Evolutionary conservation across 2,888 invertebrate genomes (phyloP).

Genomic region (Vesta saturnalis): DNA sequence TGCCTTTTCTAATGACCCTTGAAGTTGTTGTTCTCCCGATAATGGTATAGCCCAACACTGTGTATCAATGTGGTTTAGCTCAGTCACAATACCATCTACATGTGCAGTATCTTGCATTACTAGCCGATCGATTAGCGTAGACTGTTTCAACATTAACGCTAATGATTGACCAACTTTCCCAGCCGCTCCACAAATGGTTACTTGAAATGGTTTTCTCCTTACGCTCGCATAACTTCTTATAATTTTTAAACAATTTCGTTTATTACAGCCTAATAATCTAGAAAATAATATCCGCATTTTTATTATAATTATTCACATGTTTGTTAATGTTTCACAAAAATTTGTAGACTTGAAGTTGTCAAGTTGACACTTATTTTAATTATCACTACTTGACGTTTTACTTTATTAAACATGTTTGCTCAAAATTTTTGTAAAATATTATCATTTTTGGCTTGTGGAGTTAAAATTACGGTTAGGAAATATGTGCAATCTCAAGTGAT

Average conservation of each 20-base stretch:
- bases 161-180: constrained; percentile 67
- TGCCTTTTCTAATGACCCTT: constrained; percentile 52
- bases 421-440: constrained; percentile 24
- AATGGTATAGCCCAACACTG: constrained; percentile 59
- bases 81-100: constrained; percentile 57
- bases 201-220: background rate
- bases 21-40: constrained; percentile 51
- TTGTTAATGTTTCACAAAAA: too few species aligned
- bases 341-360: too few species aligned
- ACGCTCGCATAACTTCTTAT: background rate
- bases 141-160: constrained; percentile 68
- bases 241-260: too few species aligned
- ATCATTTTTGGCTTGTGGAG: background rate
- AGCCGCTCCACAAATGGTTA: constrained; percentile 33
- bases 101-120: constrained; percentile 66
- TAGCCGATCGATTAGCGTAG: constrained; percentile 67
- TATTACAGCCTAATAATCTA: too few species aligned
- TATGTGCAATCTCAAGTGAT: constrained; percentile 52
- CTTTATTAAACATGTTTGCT: background rate
- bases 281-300: too few species aligned
- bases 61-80: constrained; percentile 63
- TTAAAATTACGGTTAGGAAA: constrained; percentile 54
- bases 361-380: too few species aligned
- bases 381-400: too few species aligned
- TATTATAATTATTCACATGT: too few species aligned